Evolutionary conservation across 2,113 vertebrate genomes (phyloP).

Genomic region (Mionectes macconnelli): DNA sequence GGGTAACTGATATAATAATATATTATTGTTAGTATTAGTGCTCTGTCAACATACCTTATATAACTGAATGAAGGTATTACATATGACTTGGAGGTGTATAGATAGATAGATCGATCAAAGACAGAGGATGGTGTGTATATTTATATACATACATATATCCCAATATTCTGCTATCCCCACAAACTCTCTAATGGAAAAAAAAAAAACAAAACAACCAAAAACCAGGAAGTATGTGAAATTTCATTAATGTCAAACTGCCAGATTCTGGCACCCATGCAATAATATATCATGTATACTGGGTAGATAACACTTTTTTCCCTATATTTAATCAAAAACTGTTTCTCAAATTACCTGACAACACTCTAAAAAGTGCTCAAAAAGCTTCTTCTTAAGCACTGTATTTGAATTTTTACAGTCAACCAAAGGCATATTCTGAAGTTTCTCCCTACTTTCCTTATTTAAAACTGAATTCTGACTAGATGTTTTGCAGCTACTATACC

Average conservation of each 20-base stretch:
- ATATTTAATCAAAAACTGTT: not conserved
- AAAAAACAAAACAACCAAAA: not conserved
- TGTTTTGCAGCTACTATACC: not conserved
- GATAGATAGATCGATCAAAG: not conserved
- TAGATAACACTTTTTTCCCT: not conserved
- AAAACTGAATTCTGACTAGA: not conserved
- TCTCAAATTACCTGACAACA: not conserved
- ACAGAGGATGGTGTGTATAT: not conserved
- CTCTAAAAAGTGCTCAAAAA: not conserved
- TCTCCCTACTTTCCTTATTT: not conserved
- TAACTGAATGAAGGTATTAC: not conserved
- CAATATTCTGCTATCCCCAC: not conserved
- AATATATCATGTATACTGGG: not conserved
- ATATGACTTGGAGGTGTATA: not conserved
- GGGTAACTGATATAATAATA: not conserved
- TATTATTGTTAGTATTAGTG: not conserved
- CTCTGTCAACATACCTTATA: not conserved
- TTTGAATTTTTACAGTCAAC: not conserved
- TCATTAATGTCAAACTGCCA: not conserved
- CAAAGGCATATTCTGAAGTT: not conserved
- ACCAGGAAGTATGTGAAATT: not conserved
- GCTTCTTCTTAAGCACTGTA: not conserved
- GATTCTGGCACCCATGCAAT: not conserved
- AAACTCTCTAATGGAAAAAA: not conserved
- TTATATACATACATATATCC: not conserved